These are phyloP conservation scores for Sarcophilus harrisii DNA, from an alignment of 2,797 vertebrate genomes.

Conservation along the genomic window DNA sequence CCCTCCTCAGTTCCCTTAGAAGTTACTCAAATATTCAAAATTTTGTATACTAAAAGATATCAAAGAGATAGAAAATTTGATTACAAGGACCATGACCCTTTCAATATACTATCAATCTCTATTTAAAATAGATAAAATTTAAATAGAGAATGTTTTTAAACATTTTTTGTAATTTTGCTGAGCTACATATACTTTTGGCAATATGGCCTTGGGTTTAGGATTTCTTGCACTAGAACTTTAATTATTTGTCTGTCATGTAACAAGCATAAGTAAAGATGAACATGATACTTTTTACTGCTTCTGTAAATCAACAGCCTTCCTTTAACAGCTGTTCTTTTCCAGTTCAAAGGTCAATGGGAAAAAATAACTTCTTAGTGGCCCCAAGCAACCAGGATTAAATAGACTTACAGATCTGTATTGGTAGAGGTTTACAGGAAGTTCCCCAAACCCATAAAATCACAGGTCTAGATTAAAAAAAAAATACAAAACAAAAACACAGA, in stretches of 20 bases:
- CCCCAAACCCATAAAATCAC: neutral
- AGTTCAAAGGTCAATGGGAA: neutral
- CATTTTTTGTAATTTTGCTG: slow-evolving; percentile 16
- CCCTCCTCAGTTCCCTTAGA: slow-evolving; percentile 10
- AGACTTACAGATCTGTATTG: neutral
- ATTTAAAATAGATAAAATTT: slow-evolving; percentile 33
- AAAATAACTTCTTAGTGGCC: neutral
- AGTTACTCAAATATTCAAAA: neutral
- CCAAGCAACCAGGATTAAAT: neutral
- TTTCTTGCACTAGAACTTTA: slow-evolving; percentile 51
- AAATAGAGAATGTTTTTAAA: neutral
- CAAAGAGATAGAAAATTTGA: neutral
- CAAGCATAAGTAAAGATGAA: slow-evolving; percentile 38
- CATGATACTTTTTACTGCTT: neutral
- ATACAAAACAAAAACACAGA: neutral
- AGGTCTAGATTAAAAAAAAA: neutral
- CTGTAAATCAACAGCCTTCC: neutral
- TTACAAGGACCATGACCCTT: neutral
- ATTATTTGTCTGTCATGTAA: slow-evolving; percentile 50
- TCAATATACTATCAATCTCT: neutral
- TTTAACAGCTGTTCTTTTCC: neutral
- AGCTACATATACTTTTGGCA: slow-evolving; percentile 32
- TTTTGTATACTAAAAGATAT: neutral
- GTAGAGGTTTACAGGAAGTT: neutral
- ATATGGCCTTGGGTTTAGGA: slow-evolving; percentile 32